Conservation (phyloP, 2,888 invertebrate species). For the Phanerotoma sp. region DNA sequence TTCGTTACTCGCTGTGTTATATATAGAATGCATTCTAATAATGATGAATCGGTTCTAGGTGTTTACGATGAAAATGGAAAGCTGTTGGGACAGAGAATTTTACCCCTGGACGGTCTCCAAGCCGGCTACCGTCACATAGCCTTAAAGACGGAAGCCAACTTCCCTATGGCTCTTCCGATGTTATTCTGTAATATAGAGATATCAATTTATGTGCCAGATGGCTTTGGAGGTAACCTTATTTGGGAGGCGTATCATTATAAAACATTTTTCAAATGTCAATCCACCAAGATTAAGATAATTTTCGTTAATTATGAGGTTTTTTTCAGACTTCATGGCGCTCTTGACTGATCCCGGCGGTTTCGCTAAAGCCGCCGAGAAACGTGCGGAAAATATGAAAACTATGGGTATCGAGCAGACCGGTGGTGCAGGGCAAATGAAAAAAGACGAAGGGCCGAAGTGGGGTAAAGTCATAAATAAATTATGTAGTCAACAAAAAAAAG, state of each 20-base stretch:
- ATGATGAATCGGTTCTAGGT: slow-evolving; percentile 40
- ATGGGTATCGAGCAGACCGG: slow-evolving; percentile 67
- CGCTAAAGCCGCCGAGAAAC: slow-evolving; percentile 65
- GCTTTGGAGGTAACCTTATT: slow-evolving; percentile 62
- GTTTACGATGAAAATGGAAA: slow-evolving; percentile 73
- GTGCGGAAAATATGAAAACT: slow-evolving; percentile 67
- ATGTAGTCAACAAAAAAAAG: no score
- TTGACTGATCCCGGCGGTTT: slow-evolving; percentile 91
- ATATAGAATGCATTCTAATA: no score
- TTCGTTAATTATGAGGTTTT: neutral
- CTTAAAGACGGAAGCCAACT: slow-evolving; percentile 70
- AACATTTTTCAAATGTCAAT: neutral
- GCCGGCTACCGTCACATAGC: slow-evolving; percentile 71
- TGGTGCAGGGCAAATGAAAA: slow-evolving; percentile 48
- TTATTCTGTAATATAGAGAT: slow-evolving; percentile 70
- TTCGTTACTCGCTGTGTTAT: no score
- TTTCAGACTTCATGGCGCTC: slow-evolving; percentile 92
- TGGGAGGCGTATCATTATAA: neutral
- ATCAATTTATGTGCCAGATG: slow-evolving; percentile 74
- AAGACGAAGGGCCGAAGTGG: slow-evolving; percentile 53
- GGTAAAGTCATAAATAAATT: slow-evolving; percentile 34
- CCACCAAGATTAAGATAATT: neutral
- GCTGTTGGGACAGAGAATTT: slow-evolving; percentile 69
- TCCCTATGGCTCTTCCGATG: slow-evolving; percentile 69
- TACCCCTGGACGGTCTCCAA: slow-evolving; percentile 71